Evolutionary conservation across 1,140 invertebrate species (phyloP).

Genomic region (Tetramorium simillimum): DNA sequence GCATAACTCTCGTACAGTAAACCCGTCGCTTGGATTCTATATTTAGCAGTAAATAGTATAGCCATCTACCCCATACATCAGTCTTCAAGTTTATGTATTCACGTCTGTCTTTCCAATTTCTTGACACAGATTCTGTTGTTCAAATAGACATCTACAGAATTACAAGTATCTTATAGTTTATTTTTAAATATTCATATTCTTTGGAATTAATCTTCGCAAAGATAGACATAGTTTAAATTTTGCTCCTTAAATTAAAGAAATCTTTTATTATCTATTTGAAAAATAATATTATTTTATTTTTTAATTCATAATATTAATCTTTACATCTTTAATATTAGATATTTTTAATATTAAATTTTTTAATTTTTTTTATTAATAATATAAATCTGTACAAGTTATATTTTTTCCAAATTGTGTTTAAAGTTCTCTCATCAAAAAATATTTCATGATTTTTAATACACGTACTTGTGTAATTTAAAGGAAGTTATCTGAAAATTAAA

Average conservation of each 20-base stretch:
- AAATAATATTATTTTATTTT: neutral
- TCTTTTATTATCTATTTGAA: neutral
- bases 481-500: neutral
- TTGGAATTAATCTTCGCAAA: neutral
- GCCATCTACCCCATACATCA: neutral
- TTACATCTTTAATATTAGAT: neutral
- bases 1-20: constrained; percentile 50
- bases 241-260: neutral
- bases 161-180: neutral
- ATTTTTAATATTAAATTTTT: neutral
- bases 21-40: constrained; percentile 23
- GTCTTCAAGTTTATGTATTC: constrained; percentile 5
- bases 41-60: constrained; percentile 51
- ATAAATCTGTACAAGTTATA: neutral
- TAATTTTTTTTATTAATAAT: neutral
- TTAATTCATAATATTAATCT: neutral
- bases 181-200: neutral
- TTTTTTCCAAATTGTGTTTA: neutral
- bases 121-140: neutral
- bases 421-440: neutral
- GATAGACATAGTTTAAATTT: neutral
- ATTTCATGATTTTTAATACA: neutral
- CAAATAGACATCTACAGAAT: neutral
- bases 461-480: neutral
- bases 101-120: neutral